Conservation (phyloP, 2,113 vertebrate species). For the Peromyscus polionotus region DNA sequence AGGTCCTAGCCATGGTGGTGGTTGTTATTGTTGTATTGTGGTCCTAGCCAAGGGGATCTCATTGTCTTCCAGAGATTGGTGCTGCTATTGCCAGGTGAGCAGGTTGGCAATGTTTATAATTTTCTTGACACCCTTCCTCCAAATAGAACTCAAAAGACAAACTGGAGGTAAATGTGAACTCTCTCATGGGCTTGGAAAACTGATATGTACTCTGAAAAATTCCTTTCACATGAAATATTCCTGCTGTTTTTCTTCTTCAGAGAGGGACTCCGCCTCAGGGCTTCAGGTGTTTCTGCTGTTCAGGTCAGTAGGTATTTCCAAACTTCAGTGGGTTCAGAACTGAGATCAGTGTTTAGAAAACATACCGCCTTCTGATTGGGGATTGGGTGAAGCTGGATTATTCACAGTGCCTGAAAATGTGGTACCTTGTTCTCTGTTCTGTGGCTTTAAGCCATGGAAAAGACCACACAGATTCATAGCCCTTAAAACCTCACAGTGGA, state of each 20-base stretch:
- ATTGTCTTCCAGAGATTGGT: constrained; percentile 1
- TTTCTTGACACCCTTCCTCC: neutral
- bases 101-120: neutral
- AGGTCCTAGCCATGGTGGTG: neutral
- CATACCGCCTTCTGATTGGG: neutral
- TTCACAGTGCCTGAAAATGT: constrained; percentile 37
- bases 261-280: constrained; percentile 72
- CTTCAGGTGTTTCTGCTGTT: constrained; percentile 78
- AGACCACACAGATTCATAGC: neutral
- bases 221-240: constrained; percentile 76
- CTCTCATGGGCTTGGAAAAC: constrained; percentile 12
- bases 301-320: constrained; percentile 58
- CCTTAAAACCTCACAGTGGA: neutral
- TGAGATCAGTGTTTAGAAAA: constrained; percentile 54
- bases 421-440: neutral
- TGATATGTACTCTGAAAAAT: constrained; percentile 53
- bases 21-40: neutral
- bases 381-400: neutral
- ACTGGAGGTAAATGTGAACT: neutral
- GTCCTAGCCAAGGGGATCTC: neutral
- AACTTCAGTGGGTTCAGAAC: constrained; percentile 35
- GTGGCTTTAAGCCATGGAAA: neutral
- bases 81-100: neutral
- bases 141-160: neutral
- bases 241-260: constrained; percentile 34